Evolutionary conservation across 2,888 invertebrate genomes (phyloP), one percentile per base, ranked within the genome.

Genomic region (Drosophila prolongata): DNA sequence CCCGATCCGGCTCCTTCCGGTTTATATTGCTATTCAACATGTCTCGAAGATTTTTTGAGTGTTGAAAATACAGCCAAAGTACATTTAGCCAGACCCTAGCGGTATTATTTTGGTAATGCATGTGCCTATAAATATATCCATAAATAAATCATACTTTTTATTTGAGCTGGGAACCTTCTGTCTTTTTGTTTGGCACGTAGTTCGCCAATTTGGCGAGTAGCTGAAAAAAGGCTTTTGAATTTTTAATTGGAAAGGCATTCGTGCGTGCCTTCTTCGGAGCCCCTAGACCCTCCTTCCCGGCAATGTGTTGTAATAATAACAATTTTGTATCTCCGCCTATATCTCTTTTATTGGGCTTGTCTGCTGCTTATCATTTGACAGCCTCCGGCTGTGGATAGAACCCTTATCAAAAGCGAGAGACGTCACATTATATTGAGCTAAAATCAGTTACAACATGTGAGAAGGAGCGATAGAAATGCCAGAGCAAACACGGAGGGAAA

Each of bases 321-420:
- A 65, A 40, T 40, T 50, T 40, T 30, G 65, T 46, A 52, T 34
- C 19, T 40, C 46, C 34, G 5, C 42, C 54, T 16, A 62, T 30
- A 66, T 53, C 65, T 66, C 44, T 27, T 65, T 65, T 52, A 27
- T 38, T 47, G 61, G 53, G 44, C 66, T 40, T 66, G 66, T 65
- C 66, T 37, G 53, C 27, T 65, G 66, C 65, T 65, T 67, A 67
- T 67, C 68, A 67, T 50, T 43, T 67, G 67, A 67, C 67, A 67
- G 56, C n/a, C 37, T 13, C 13, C 43, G 42, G 37, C 35, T 34
- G 34, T 10, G 42, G 1, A 4, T 3, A 24, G 42, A 60, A 87
- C 87, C 87, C 87, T 87, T 66, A 59, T 87, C 87, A 83, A 85
- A 70, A 42, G 40, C 59, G 73, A 75, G 75, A 60, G 68, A 78